phyloP scores from a whole-genome alignment of 2,797 vertebrate species.

The Loriculus beryllinus region DNA sequence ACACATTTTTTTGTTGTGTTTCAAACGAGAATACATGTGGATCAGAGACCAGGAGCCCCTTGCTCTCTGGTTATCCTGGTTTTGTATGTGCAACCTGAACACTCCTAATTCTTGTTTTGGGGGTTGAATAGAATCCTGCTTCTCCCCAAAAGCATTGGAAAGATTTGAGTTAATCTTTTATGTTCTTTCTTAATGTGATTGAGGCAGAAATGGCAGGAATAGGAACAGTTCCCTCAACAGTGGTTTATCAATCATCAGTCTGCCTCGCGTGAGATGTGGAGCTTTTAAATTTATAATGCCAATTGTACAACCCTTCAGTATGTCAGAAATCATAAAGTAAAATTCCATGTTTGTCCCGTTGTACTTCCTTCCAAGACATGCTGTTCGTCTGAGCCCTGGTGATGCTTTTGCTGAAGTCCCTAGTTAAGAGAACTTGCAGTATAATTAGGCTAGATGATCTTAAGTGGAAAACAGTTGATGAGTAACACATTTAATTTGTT shows the following conservation, averaged over 20 bases:
- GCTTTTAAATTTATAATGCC: neutral
- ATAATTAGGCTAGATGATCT: neutral
- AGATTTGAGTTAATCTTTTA: neutral
- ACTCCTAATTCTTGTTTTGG: neutral
- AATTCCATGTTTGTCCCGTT: neutral
- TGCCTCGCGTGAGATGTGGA: neutral
- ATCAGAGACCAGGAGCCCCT: neutral
- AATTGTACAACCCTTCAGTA: neutral
- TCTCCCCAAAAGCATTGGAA: neutral
- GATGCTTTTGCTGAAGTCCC: neutral
- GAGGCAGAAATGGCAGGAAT: neutral
- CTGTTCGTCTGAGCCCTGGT: neutral
- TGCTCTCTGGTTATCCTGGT: neutral
- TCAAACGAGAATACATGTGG: neutral
- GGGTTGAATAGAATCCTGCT: neutral
- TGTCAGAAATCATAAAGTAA: neutral
- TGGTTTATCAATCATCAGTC: fast-evolving
- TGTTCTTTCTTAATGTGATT: neutral
- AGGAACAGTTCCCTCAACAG: neutral
- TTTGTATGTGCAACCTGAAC: fast-evolving
- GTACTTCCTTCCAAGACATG: neutral
- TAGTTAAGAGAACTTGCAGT: neutral
- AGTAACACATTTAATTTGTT: neutral
- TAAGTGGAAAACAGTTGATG: neutral
- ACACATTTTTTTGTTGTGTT: neutral